A percentile compares a stretch with the other conserved stretches of the same genome.
These are phyloP conservation scores for Synergus itoensis DNA, from an alignment of 2,888 invertebrate species.

Conservation along the genomic window DNA sequence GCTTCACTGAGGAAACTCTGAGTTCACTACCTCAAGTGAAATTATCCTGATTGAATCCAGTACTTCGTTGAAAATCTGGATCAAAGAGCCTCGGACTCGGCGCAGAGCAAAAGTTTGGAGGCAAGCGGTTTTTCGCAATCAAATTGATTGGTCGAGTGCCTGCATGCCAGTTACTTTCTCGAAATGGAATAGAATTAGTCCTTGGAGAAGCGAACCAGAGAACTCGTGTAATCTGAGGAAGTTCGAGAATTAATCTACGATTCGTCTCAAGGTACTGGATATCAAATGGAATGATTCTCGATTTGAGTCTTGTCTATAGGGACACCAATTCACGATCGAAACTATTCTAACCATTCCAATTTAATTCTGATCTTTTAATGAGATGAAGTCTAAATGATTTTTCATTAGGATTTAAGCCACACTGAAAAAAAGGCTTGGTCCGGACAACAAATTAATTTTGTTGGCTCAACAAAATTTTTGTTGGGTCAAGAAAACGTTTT, in stretches of 20 bases:
- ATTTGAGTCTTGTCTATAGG: background rate
- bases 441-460: too few species aligned
- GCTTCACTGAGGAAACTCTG: background rate
- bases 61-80: background rate
- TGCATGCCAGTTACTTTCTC: background rate
- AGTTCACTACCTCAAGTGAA: slow-evolving; percentile 31
- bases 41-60: slow-evolving; percentile 31
- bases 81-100: background rate
- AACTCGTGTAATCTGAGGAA: background rate
- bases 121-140: slow-evolving; percentile 27
- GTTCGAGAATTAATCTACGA: slow-evolving; percentile 9
- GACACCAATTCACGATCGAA: background rate
- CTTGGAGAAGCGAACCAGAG: background rate
- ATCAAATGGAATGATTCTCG: background rate
- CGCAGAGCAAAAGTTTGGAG: background rate
- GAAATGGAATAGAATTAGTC: slow-evolving; percentile 8
- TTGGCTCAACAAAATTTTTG: too few species aligned
- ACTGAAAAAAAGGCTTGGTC: too few species aligned
- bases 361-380: background rate
- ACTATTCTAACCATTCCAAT: background rate
- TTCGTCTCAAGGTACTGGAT: background rate
- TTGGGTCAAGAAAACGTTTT: too few species aligned
- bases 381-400: background rate
- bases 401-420: background rate
- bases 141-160: slow-evolving; percentile 1